These are phyloP conservation scores for Bubo scandiacus DNA, from an alignment of 2,113 vertebrate species.

Conservation along the genomic window DNA sequence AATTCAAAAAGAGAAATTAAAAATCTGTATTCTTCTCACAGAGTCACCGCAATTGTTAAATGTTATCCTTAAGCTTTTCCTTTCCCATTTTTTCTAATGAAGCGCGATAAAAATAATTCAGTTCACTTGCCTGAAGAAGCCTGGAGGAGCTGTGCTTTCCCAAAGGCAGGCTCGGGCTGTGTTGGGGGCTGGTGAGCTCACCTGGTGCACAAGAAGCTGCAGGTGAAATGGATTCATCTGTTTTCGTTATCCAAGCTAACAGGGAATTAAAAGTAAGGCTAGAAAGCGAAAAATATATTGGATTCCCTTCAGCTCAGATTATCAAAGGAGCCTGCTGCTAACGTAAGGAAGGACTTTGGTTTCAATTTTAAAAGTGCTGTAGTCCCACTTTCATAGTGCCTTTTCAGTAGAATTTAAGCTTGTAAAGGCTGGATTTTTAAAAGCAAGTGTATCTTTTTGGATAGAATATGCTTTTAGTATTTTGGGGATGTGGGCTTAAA, in stretches of 20 bases:
- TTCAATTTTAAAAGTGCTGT: background rate
- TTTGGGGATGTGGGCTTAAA: background rate
- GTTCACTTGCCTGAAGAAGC: background rate
- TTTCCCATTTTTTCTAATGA: background rate
- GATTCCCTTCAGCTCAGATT: constrained; percentile 32
- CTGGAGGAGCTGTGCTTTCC: background rate
- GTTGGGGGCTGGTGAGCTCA: background rate
- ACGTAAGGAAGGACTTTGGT: background rate
- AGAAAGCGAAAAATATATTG: background rate
- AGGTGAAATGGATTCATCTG: background rate
- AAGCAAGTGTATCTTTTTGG: background rate
- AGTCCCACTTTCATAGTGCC: background rate
- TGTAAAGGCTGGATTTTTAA: background rate
- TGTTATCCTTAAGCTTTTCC: background rate
- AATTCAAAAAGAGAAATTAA: background rate
- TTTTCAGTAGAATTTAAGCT: background rate
- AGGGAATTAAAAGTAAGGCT: background rate
- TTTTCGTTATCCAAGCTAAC: background rate
- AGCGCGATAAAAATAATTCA: background rate
- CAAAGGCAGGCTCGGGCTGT: background rate
- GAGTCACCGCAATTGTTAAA: background rate
- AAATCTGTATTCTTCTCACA: background rate
- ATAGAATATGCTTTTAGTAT: background rate
- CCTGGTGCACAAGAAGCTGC: background rate
- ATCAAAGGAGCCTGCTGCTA: background rate